Conservation (phyloP, 92 coral and sea anemone genomes). For the Nematostella vectensis region DNA sequence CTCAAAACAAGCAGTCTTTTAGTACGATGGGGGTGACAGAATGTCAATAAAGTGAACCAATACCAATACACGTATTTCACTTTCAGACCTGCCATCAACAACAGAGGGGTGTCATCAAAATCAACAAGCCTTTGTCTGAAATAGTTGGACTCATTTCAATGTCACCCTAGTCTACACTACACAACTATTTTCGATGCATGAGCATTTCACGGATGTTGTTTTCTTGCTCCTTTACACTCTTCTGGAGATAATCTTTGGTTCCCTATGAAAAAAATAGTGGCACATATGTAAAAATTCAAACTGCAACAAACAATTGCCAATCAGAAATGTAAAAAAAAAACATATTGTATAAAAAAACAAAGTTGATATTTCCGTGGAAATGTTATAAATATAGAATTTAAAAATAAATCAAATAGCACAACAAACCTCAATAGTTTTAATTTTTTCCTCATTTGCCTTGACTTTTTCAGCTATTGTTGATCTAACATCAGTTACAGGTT, state of each 20-base stretch:
- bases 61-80: too few relatives aligned
- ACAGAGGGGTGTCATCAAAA: too few relatives aligned
- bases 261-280: constrained; percentile 26
- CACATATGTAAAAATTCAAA: background rate
- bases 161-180: too few relatives aligned
- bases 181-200: constrained; percentile 18
- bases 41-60: too few relatives aligned
- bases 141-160: too few relatives aligned
- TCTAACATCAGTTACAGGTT: constrained; percentile 62
- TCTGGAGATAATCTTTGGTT: constrained; percentile 77
- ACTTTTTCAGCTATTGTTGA: constrained; percentile 58
- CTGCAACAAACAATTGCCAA: background rate
- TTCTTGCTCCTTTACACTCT: constrained; percentile 87
- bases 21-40: too few relatives aligned
- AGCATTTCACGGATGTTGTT: constrained; percentile 93
- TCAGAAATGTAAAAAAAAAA: too few relatives aligned
- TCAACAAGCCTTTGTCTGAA: too few relatives aligned
- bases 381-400: background rate
- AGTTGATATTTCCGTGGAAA: background rate
- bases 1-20: too few relatives aligned
- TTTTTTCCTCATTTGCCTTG: constrained; percentile 65
- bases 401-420: too few relatives aligned
- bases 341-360: too few relatives aligned
- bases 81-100: too few relatives aligned
- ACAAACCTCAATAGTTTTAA: constrained; percentile 77